Conservation (phyloP, 2,888 invertebrate species). For the Hypolimnas misippus region DNA sequence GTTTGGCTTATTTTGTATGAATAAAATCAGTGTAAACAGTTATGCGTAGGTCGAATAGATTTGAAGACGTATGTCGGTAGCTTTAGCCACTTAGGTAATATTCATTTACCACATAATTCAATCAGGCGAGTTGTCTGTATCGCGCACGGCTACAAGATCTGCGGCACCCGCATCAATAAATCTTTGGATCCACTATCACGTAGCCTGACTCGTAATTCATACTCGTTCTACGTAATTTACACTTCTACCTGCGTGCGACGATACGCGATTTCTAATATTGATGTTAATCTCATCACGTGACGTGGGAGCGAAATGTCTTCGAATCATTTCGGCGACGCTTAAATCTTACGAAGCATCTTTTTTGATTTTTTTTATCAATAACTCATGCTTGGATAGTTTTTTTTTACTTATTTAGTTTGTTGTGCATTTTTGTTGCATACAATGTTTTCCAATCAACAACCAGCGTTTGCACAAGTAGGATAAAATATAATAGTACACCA, state of each 20-base stretch:
- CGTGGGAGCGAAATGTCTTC: slow-evolving; percentile 15
- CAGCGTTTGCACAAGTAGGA: no score
- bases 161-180: slow-evolving; percentile 20
- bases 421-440: no score
- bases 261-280: slow-evolving; percentile 38
- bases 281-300: slow-evolving; percentile 33
- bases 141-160: slow-evolving; percentile 15
- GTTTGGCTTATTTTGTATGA: no score
- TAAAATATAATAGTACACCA: no score
- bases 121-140: slow-evolving; percentile 4
- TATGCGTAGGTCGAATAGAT: no score
- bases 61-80: background rate
- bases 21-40: no score
- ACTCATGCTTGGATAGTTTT: no score
- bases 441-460: no score
- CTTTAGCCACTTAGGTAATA: background rate
- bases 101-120: slow-evolving; percentile 20
- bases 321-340: background rate
- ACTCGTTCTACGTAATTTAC: slow-evolving; percentile 24
- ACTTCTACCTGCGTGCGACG: slow-evolving; percentile 15
- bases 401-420: no score
- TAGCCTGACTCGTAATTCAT: slow-evolving; percentile 15
- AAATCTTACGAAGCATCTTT: background rate
- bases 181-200: slow-evolving; percentile 22
- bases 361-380: background rate